Evolutionary conservation across 2,113 vertebrate genomes (phyloP).

Genomic region (Alces alces): DNA sequence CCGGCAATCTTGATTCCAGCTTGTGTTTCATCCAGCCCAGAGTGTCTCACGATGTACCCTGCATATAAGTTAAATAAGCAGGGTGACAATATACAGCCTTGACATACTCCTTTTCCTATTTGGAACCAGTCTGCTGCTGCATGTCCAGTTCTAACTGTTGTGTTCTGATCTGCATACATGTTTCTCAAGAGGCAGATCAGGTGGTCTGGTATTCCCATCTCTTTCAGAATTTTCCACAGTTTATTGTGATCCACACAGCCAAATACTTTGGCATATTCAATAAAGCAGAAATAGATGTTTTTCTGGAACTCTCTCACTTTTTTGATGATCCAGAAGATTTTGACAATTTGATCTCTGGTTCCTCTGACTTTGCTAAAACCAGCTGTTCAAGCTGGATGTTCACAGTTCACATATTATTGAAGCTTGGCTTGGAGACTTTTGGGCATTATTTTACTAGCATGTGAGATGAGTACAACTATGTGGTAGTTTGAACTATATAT

Average conservation of each 20-base stretch:
- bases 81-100: background rate
- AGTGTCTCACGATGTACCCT: rapidly evolving
- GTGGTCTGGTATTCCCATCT: background rate
- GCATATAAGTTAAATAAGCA: background rate
- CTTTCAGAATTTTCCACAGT: background rate
- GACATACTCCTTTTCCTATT: background rate
- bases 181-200: background rate
- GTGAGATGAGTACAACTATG: background rate
- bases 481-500: background rate
- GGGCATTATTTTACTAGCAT: background rate
- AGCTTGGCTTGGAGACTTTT: background rate
- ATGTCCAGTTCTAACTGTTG: background rate
- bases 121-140: background rate
- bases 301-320: background rate
- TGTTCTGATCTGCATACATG: background rate
- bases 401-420: background rate
- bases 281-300: background rate
- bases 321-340: rapidly evolving
- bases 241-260: background rate
- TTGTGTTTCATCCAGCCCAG: background rate
- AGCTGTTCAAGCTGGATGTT: background rate
- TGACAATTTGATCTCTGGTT: background rate
- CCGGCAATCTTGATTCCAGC: background rate
- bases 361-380: background rate
- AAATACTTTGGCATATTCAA: background rate